Base-by-base conservation (phyloP, 2,113 vertebrate species). In the Colaptes auratus region DNA sequence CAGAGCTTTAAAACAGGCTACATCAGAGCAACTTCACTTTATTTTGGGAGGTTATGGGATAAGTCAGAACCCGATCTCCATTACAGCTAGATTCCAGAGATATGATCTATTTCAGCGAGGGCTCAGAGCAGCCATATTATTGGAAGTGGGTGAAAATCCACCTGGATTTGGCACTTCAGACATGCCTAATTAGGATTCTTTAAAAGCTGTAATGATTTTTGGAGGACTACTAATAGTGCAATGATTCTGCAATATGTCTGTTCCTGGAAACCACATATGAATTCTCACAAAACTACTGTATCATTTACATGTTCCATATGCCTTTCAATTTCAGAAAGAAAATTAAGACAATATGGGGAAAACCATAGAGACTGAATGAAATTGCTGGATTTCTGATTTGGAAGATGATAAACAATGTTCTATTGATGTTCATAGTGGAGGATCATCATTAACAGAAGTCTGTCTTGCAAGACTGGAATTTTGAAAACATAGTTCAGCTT, bases 121-220 rank as follows among this genome's bases (percentile, higher is more conserved):
- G 91, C 82, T 96, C 96, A 95, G 76, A 75, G 48, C 6, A 3
- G 30, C 72, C 72, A 80, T 96, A 81, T 91, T 92, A 95, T 89
- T 94, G 90, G 91, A 92, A 96, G 93, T 92, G 93, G 91, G 94
- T 96, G 95, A 96, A 97, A 97, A 97, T 93, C 95, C 95, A 91
- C 86, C 85, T 94, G 95, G 94, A 97, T 97, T 96, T 96, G 90
- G 76, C 2, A 0, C 79, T 96, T 95, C 95, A 93, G 94, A 88
- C 82, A 91, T 92, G 93, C 76, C 91, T 95, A 95, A 95, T 96
- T 96, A 94, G 90, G 92, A 95, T 93, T 90, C 82, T 91, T 90
- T 90, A 78, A 88, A 94, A 95, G 92, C 82, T 72, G 33, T 95
- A 97, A 96, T 95, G 91, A 97, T 96, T 96, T 97, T 97, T 58